Base-by-base conservation (phyloP, 2,888 invertebrate species). In the Mythimna pallens region DNA sequence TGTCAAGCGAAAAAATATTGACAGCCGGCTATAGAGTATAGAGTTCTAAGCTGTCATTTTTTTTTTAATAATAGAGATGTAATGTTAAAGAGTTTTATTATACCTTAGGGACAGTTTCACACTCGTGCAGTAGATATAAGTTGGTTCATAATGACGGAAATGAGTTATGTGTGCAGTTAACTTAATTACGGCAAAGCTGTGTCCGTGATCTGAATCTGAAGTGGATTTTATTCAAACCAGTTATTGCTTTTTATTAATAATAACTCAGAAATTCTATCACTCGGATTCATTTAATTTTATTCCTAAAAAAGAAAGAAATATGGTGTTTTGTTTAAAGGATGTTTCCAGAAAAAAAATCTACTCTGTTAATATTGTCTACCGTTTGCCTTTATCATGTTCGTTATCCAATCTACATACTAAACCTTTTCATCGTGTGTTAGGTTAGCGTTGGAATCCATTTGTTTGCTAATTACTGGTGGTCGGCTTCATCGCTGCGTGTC, bases 391-490 rank as follows among this genome's bases (percentile, higher is more conserved):
- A 7, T 10, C 12, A 59, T 30, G 4, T 57, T 9, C 12, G 0
- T 14, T 5, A 54, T 4, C 0, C 7, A 2, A 47, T 17, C 22
- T 55, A 22, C 3, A 36, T 12, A 47, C 14, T 8, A 36, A 65
- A 62, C 62, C 10, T 34, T 55, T 57, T 55, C 59, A 10, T 65
- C 22, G 20, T 47, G 30, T 73, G 22, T 34, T 36, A 64, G n/a
- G 52, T 22, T 77, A 59, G 36, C 34, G 59, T 78, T 58, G n/a
- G 47, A 78, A 82, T 72, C 73, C 72, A 88, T 88, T 88, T 88
- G 85, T 84, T 80, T 78, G 79, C 70, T 83, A 84, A 85, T 86
- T 81, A 84, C 81, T 84, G 79, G 82, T 85, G 81, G 81, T 17
- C 40, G 65, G 64, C 65, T 54, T 70, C 34, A 67, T 12, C 57